These are phyloP conservation scores for Rhinogobius similis DNA, from an alignment of 2,113 vertebrate genomes.

Conservation along the genomic window DNA sequence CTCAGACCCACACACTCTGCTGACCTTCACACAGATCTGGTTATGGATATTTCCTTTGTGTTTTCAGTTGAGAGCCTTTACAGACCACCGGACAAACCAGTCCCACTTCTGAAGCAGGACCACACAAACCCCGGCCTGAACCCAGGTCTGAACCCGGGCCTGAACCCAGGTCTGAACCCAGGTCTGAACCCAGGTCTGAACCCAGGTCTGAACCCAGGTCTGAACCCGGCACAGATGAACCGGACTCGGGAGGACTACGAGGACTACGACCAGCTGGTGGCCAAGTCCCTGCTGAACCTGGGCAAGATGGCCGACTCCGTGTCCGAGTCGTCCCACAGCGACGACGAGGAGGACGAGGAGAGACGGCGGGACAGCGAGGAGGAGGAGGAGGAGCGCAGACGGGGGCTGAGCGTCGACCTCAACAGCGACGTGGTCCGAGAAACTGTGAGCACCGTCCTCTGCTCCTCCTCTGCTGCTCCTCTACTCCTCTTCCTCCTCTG, in stretches of 20 bases:
- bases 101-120: conserved; percentile 86
- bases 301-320: conserved; percentile 99
- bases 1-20: too few relatives aligned
- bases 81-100: conserved; percentile 82
- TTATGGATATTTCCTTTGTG: conserved; percentile 27
- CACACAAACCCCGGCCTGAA: conserved; percentile 52
- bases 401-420: conserved; percentile 91
- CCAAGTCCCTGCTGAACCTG: conserved; percentile 97
- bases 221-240: not conserved
- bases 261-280: conserved; percentile 98
- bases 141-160: conserved; percentile 49
- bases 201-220: conserved; percentile 18
- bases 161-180: not conserved
- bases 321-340: conserved; percentile 94
- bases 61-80: conserved; percentile 83
- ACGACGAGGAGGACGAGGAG: conserved; percentile 89
- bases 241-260: conserved; percentile 86
- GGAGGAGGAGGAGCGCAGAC: conserved; percentile 77
- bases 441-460: conserved; percentile 70
- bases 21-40: too few relatives aligned
- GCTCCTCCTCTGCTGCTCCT: too few relatives aligned
- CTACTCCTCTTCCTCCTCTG: too few relatives aligned
- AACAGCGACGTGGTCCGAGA: conserved; percentile 96
- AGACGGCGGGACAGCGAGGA: conserved; percentile 65
- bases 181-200: conserved; percentile 43